Evolutionary conservation across 2,888 invertebrate genomes (phyloP), one percentile per base, ranked within the genome.

Genomic region (Zhuqinia jingwanae): DNA sequence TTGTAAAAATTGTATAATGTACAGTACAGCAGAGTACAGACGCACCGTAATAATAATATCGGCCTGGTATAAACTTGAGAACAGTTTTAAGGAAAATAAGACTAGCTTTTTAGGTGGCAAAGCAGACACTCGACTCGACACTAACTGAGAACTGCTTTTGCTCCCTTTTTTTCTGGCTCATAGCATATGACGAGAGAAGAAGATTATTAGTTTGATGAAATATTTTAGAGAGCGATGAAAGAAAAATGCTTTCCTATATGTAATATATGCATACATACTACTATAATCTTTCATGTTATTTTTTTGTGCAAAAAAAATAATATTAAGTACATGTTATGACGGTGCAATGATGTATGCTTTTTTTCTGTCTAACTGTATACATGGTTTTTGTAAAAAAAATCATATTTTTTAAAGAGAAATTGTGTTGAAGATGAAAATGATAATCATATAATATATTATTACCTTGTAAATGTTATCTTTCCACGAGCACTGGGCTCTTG

Each of bases 381-480:
- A 17, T 11, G n/a, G n/a, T n/a, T n/a, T n/a, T n/a, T n/a, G n/a
- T n/a, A n/a, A n/a, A n/a, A n/a, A n/a, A n/a, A n/a, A n/a, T n/a
- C n/a, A n/a, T n/a, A n/a, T 75, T 75, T 75, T 75, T 36, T 36
- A 36, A 8, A 36, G 8, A 36, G 36, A 36, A 8, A 36, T 53
- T 75, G 30, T 75, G 36, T n/a, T 27, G 36, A 53, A 50, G 53
- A 27, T 42, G 20, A 53, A 27, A 8, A 50, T 17, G 53, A 30
- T 27, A 6, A 50, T 53, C 10, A 25, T 27, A 27, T 30, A n/a
- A 10, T 27, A 27, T 27, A 75, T 75, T 53, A 53, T 53, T 89
- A 90, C 91, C 90, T 90, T 89, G 87, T 90, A 91, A 42, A 90
- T 80, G 25, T 56, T 73, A 27, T 88, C 89, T 70, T 87, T 89